phyloP scores from a whole-genome alignment of 2,113 vertebrate genomes.

The Apodemus sylvaticus region DNA sequence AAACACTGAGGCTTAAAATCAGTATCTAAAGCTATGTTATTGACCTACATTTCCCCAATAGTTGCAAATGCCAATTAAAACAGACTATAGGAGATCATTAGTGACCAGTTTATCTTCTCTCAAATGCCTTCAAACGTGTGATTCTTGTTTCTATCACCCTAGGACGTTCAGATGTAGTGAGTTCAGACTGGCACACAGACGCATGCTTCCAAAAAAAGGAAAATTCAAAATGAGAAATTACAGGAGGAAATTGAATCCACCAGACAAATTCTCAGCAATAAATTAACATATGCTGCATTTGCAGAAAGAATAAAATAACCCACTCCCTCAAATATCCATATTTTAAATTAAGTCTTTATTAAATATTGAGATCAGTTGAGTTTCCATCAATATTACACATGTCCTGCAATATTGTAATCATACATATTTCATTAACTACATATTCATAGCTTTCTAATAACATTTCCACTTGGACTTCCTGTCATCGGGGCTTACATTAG shows the following conservation, averaged over 20 bases:
- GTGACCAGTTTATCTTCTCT: not conserved
- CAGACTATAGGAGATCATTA: constrained; percentile 57
- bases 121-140: constrained; percentile 28
- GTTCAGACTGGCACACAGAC: constrained; percentile 64
- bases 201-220: constrained; percentile 69
- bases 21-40: not conserved
- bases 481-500: constrained; percentile 82
- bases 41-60: constrained; percentile 44
- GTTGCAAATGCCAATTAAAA: constrained; percentile 67
- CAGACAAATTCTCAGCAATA: constrained; percentile 80
- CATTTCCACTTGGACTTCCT: constrained; percentile 81
- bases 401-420: constrained; percentile 79
- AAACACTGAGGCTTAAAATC: constrained; percentile 4
- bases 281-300: constrained; percentile 85
- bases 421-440: constrained; percentile 85
- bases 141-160: constrained; percentile 47
- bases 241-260: constrained; percentile 84
- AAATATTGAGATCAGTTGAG: constrained; percentile 85
- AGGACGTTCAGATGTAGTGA: constrained; percentile 45
- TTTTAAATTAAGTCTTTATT: constrained; percentile 83
- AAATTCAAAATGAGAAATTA: constrained; percentile 84
- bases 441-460: constrained; percentile 85
- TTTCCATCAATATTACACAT: constrained; percentile 80
- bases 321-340: constrained; percentile 58
- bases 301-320: constrained; percentile 75